A percentile compares a stretch with the other conserved stretches of the same genome.
Evolutionary conservation across 2,888 invertebrate species (phyloP).

Genomic region (Monopis laevigella): DNA sequence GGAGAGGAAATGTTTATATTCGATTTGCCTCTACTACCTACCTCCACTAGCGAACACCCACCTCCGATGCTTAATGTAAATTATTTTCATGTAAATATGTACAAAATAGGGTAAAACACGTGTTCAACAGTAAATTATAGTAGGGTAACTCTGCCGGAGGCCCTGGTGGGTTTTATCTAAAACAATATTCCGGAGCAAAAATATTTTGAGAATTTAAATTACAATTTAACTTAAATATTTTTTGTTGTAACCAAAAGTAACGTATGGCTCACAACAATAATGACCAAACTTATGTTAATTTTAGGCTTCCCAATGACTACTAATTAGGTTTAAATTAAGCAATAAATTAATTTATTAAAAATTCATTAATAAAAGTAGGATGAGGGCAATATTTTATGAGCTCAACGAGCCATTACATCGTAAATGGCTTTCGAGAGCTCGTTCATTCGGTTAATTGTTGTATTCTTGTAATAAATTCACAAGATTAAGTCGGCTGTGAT

Average conservation of each 20-base stretch:
- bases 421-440: constrained; percentile 35
- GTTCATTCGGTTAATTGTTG: constrained; percentile 50
- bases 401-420: constrained; percentile 28
- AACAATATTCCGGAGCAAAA: too few species aligned
- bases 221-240: too few species aligned
- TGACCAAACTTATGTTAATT: constrained; percentile 1
- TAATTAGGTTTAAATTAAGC: constrained; percentile 51
- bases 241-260: too few species aligned
- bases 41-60: neutral
- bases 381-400: constrained; percentile 33
- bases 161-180: too few species aligned
- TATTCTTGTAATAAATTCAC: constrained; percentile 45
- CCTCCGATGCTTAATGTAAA: constrained; percentile 4
- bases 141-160: too few species aligned
- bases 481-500: constrained; percentile 31
- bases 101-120: neutral
- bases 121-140: too few species aligned
- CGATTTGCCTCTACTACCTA: constrained; percentile 7
- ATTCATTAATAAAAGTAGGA: constrained; percentile 41
- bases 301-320: constrained; percentile 31
- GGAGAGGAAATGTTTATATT: constrained; percentile 4
- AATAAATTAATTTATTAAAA: constrained; percentile 60
- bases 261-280: too few species aligned
- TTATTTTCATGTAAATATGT: constrained; percentile 12
- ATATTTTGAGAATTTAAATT: too few species aligned